Conservation (phyloP, 2,888 invertebrate species). For the Siphlonurus alternatus region DNA sequence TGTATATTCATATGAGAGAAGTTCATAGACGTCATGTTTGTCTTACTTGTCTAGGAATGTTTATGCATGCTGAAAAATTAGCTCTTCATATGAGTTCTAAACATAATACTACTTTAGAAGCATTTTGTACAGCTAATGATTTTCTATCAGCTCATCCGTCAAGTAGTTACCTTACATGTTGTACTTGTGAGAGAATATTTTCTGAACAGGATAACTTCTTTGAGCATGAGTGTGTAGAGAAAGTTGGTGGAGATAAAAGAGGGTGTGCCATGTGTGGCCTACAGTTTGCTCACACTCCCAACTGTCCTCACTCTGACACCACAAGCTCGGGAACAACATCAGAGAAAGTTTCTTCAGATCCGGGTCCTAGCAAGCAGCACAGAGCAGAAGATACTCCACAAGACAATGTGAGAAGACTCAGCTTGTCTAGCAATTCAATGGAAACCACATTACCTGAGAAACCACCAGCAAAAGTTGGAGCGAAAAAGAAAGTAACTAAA, state of each 20-base stretch:
- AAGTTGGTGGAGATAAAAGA: slow-evolving; percentile 16
- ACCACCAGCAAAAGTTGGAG: background rate
- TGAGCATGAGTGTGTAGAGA: slow-evolving; percentile 43
- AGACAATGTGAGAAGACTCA: no score
- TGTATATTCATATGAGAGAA: slow-evolving; percentile 70
- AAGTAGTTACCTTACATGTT: slow-evolving; percentile 60
- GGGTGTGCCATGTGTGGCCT: slow-evolving; percentile 26
- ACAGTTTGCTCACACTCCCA: slow-evolving; percentile 24
- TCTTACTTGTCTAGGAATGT: slow-evolving; percentile 67
- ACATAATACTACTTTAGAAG: slow-evolving; percentile 56
- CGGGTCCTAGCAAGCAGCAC: background rate
- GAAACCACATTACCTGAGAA: background rate
- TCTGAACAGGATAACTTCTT: slow-evolving; percentile 58
- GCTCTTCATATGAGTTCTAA: slow-evolving; percentile 59
- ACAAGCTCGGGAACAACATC: background rate
- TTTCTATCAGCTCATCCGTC: slow-evolving; percentile 46
- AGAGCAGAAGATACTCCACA: background rate
- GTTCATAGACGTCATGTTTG: slow-evolving; percentile 68
- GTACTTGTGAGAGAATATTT: slow-evolving; percentile 62
- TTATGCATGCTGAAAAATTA: slow-evolving; percentile 60
- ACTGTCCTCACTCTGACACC: slow-evolving; percentile 19
- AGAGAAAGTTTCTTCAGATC: background rate
- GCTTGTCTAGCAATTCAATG: no score
- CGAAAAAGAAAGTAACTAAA: no score
- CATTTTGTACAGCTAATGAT: slow-evolving; percentile 47